A percentile compares a stretch with the other conserved stretches of the same genome.
Evolutionary conservation across 2,888 invertebrate genomes (phyloP).

Genomic region (Drosophila meridionalis): DNA sequence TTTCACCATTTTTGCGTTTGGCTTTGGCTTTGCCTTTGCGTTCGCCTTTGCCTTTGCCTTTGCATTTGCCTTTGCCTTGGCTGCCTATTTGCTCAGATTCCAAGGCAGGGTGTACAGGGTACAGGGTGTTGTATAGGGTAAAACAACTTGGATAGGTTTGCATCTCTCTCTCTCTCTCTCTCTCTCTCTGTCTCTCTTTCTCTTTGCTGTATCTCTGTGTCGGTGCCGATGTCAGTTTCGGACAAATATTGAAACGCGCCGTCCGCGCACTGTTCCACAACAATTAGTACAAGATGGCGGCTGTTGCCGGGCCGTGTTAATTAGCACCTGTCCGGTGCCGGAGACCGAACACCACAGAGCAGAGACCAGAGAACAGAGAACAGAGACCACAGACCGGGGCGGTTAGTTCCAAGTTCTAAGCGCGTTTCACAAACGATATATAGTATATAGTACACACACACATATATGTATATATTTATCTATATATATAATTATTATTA

Average conservation of each 20-base stretch:
- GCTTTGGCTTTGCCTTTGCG: not conserved
- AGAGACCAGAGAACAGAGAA: conserved; percentile 38
- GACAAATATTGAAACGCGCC: conserved; percentile 75
- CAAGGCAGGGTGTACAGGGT: conserved; percentile 4
- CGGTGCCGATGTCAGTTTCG: conserved; percentile 35
- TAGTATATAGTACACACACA: not conserved
- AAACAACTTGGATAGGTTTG: conserved; percentile 16
- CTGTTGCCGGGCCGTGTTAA: conserved; percentile 79
- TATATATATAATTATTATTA: not conserved
- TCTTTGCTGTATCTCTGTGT: conserved; percentile 7
- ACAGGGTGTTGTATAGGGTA: not conserved
- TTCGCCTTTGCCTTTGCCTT: conserved; percentile 6
- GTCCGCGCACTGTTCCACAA: conserved; percentile 76
- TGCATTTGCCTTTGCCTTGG: conserved; percentile 5
- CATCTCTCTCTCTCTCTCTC: conserved; percentile 3
- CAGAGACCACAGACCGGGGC: conserved; percentile 30
- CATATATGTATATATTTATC: not conserved
- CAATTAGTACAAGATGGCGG: conserved; percentile 82
- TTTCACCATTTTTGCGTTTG: conserved; percentile 10
- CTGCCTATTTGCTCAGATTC: conserved; percentile 25
- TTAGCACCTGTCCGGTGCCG: conserved; percentile 73
- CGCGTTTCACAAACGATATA: conserved; percentile 66
- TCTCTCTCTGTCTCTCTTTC: not conserved
- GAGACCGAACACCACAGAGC: conserved; percentile 31
- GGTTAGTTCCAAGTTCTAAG: conserved; percentile 69